Evolutionary conservation across 2,113 vertebrate genomes (phyloP).

Genomic region (Phycodurus eques): DNA sequence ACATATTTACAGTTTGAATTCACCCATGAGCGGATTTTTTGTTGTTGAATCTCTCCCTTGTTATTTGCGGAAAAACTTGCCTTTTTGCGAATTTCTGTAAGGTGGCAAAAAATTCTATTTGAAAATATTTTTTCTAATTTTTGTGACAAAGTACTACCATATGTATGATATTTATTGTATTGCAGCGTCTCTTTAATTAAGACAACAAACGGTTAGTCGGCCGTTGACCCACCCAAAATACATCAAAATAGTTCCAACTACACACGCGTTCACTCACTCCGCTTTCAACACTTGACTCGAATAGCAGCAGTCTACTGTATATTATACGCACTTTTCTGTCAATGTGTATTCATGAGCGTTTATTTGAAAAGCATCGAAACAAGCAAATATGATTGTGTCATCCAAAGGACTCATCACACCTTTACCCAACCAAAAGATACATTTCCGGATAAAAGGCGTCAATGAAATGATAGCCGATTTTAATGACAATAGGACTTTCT

Average conservation of each 20-base stretch:
- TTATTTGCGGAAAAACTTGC: neutral
- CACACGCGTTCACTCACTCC: too few species aligned
- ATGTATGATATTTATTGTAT: too few species aligned
- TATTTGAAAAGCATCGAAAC: constrained; percentile 57
- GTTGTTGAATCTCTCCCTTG: too few species aligned
- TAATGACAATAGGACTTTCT: constrained; percentile 61
- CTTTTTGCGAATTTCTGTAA: neutral
- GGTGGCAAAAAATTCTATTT: neutral
- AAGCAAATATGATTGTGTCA: constrained; percentile 29
- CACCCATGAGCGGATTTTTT: neutral
- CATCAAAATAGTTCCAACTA: too few species aligned
- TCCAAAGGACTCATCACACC: constrained; percentile 43
- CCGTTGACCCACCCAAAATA: too few species aligned
- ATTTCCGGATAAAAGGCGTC: constrained; percentile 63
- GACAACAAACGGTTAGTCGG: too few species aligned
- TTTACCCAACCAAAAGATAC: constrained; percentile 24
- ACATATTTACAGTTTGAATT: neutral
- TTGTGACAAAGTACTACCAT: too few species aligned
- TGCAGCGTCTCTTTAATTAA: too few species aligned
- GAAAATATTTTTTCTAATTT: too few species aligned
- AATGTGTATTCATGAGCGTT: constrained; percentile 47
- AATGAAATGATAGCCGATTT: constrained; percentile 57
- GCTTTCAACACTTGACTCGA: too few species aligned
- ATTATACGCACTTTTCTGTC: neutral
- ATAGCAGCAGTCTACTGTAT: neutral